A percentile compares a stretch with the other conserved stretches of the same genome.
Evolutionary conservation across 1,140 invertebrate genomes (phyloP).

Genomic region (Drosophila lini): DNA sequence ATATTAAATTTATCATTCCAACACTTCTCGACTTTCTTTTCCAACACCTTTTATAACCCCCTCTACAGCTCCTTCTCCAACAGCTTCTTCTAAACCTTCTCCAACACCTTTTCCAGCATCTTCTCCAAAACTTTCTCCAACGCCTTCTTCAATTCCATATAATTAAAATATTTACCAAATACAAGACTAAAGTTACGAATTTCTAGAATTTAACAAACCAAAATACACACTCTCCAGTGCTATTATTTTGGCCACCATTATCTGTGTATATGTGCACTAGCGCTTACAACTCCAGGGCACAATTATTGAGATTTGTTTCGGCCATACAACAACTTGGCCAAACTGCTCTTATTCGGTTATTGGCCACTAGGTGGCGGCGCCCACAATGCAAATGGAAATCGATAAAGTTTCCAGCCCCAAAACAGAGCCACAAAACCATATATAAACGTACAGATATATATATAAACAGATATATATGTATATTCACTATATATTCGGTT

Average conservation of each 20-base stretch:
- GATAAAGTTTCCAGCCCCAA: slow-evolving; percentile 34
- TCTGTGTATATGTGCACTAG: slow-evolving; percentile 6
- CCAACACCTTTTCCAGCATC: not conserved
- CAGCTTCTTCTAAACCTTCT: not conserved
- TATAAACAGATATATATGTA: not conserved
- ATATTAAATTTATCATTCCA: too few species aligned
- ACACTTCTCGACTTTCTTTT: not conserved
- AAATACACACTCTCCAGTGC: not conserved
- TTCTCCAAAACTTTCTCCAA: not conserved
- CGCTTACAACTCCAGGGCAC: slow-evolving; percentile 53
- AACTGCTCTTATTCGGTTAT: slow-evolving; percentile 31
- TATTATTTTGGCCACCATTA: not conserved
- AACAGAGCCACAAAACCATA: not conserved
- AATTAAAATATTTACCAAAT: too few species aligned
- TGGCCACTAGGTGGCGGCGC: slow-evolving; percentile 40
- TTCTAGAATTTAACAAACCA: not conserved
- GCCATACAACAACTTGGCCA: slow-evolving; percentile 50
- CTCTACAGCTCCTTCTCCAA: not conserved
- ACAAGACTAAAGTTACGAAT: too few species aligned
- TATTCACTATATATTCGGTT: not conserved
- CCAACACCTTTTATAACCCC: not conserved
- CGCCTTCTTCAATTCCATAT: not conserved
- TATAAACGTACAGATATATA: not conserved
- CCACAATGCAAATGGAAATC: slow-evolving; percentile 34
- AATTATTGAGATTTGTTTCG: slow-evolving; percentile 72